A percentile compares a stretch with the other conserved stretches of the same genome.
Evolutionary conservation across 2,797 vertebrate genomes (phyloP).

Genomic region (Cyclura pinguis): DNA sequence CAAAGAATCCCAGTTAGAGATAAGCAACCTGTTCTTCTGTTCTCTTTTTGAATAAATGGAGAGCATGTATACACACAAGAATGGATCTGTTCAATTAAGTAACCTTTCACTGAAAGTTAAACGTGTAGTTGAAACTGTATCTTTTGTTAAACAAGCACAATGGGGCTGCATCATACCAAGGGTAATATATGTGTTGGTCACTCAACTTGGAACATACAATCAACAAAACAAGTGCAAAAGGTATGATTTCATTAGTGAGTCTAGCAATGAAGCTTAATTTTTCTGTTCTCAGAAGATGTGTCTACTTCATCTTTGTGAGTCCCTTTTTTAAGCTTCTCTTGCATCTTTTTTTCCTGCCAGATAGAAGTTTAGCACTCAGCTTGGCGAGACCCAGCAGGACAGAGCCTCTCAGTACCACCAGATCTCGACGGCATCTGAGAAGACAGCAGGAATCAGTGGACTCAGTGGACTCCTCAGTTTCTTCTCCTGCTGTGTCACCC

Average conservation of each 20-base stretch:
- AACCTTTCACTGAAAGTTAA: neutral
- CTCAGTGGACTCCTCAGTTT: constrained; percentile 81
- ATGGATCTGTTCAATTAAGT: neutral
- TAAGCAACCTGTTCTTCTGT: too few relatives aligned
- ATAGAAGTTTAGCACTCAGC: constrained; percentile 81
- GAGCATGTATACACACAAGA: neutral
- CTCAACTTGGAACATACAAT: neutral
- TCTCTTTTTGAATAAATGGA: too few relatives aligned
- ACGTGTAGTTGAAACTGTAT: neutral
- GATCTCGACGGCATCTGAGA: constrained; percentile 77
- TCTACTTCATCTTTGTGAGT: neutral
- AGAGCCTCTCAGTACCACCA: constrained; percentile 77
- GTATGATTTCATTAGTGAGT: neutral
- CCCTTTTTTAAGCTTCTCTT: neutral
- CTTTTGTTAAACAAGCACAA: neutral
- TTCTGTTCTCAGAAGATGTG: neutral
- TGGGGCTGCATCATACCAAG: too few relatives aligned
- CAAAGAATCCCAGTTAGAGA: neutral
- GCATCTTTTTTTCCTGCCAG: constrained; percentile 72
- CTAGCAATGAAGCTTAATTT: neutral
- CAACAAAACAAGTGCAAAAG: neutral
- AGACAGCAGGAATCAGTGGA: constrained; percentile 84
- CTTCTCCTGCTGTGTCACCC: constrained; percentile 81
- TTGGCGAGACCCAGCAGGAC: constrained; percentile 81
- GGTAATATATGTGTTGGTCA: neutral